phyloP scores from a whole-genome alignment of 2,888 invertebrate genomes.

The Oscheius sp. region DNA sequence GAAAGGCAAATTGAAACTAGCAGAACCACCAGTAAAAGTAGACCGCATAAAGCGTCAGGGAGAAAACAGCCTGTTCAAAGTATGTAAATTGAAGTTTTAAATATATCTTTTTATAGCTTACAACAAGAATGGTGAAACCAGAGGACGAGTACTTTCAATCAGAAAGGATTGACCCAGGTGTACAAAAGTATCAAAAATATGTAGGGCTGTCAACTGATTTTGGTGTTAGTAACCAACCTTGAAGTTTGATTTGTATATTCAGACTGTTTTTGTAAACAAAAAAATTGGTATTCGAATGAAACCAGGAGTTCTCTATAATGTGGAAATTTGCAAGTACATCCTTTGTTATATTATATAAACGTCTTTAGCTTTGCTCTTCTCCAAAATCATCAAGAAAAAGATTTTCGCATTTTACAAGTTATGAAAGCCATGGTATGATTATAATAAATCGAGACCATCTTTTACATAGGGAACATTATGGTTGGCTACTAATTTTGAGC shows the following conservation, averaged over 20 bases:
- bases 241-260: background rate
- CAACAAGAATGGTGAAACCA: background rate
- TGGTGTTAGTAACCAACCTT: background rate
- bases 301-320: background rate
- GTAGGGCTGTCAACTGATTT: background rate
- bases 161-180: background rate
- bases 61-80: background rate
- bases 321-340: background rate
- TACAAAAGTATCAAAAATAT: conserved; percentile 1
- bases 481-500: background rate
- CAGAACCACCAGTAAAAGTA: background rate
- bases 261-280: background rate
- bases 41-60: background rate
- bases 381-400: background rate
- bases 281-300: background rate
- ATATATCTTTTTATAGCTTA: background rate
- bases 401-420: background rate
- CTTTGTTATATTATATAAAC: background rate
- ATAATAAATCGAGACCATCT: no score
- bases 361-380: conserved; percentile 11
- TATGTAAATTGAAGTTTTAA: background rate
- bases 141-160: background rate
- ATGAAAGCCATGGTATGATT: background rate
- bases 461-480: background rate
- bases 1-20: background rate